phyloP scores from a whole-genome alignment of 2,113 vertebrate species.

The Eudyptes chrysolophus region DNA sequence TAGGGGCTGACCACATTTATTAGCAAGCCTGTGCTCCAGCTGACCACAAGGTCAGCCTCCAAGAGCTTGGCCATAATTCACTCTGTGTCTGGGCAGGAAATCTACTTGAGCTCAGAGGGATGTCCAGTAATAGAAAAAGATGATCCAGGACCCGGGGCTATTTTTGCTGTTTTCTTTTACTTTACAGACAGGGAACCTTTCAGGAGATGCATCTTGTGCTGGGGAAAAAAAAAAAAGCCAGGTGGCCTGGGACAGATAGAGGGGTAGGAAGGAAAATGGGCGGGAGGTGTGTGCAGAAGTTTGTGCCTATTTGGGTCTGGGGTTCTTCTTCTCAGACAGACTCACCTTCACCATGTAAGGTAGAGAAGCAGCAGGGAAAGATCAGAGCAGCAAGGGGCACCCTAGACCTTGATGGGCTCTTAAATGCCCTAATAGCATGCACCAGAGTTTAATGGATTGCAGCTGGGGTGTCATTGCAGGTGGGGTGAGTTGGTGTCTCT shows the following conservation, averaged over 20 bases:
- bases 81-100: constrained; percentile 44
- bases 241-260: background rate
- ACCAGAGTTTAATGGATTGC: background rate
- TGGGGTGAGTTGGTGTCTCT: background rate
- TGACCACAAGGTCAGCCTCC: constrained; percentile 57
- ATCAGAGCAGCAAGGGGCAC: background rate
- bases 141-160: constrained; percentile 32
- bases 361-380: background rate
- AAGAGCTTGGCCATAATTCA: constrained; percentile 34
- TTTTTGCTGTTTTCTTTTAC: constrained; percentile 27
- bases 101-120: constrained; percentile 42
- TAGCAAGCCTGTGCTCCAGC: constrained; percentile 16
- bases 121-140: constrained; percentile 55
- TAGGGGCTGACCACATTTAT: constrained; percentile 48
- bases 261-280: background rate
- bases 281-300: background rate
- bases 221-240: background rate
- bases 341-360: background rate
- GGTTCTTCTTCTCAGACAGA: background rate
- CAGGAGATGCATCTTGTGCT: background rate
- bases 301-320: background rate
- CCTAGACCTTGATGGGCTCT: background rate
- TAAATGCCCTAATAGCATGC: background rate
- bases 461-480: background rate
- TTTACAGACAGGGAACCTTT: background rate